Evolutionary conservation across 2,888 invertebrate species (phyloP).

Genomic region (Rhamphomyia laevipes): DNA sequence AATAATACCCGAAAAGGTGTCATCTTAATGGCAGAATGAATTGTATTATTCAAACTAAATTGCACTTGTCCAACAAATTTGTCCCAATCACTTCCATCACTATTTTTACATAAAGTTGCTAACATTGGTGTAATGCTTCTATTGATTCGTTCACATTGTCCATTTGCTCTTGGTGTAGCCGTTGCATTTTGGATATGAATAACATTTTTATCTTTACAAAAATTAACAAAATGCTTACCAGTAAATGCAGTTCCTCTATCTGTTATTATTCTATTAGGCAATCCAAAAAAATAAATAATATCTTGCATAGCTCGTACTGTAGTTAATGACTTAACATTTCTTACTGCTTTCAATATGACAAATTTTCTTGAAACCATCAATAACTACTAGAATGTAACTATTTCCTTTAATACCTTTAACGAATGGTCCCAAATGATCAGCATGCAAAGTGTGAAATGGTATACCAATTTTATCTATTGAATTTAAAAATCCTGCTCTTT

Average conservation of each 20-base stretch:
- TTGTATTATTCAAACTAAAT: too few relatives aligned
- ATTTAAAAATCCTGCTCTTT: constrained; percentile 26
- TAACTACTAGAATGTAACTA: constrained; percentile 23
- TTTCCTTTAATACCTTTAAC: constrained; percentile 23
- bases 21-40: too few relatives aligned
- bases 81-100: background rate
- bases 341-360: constrained; percentile 22
- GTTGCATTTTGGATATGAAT: too few relatives aligned
- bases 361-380: constrained; percentile 10
- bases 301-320: constrained; percentile 21
- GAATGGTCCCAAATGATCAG: constrained; percentile 36
- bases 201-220: too few relatives aligned
- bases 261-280: constrained; percentile 24
- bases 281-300: constrained; percentile 22
- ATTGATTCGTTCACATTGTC: too few relatives aligned
- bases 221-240: constrained; percentile 22
- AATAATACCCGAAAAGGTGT: too few relatives aligned
- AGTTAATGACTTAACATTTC: constrained; percentile 20
- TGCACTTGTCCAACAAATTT: too few relatives aligned
- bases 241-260: constrained; percentile 34
- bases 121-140: too few relatives aligned
- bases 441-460: constrained; percentile 33
- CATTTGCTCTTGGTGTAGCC: too few relatives aligned
- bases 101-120: constrained; percentile 1
- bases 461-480: constrained; percentile 29